Evolutionary conservation across 2,113 vertebrate species (phyloP), one percentile per base, ranked within the genome.

Genomic region (Echinops telfairi): DNA sequence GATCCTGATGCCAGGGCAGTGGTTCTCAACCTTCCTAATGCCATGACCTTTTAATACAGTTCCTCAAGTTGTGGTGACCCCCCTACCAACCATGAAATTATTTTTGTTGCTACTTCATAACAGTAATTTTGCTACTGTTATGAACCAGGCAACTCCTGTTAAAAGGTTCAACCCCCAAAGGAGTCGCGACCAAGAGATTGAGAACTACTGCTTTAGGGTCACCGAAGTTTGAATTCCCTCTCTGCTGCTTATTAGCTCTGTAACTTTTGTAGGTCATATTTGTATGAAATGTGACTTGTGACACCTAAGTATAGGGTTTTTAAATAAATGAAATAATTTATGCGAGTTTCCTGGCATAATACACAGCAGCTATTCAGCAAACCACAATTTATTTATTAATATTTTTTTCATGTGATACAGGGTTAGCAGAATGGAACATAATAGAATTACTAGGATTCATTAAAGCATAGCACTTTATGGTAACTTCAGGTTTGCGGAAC

Each of bases 401-500:
- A 89, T 83, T 80, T 77, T 94, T 64, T 91, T 83, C 19, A 85
- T 57, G 29, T 88, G 43, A 73, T 89, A 43, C 16, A 66, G 43
- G 22, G 47, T 87, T 91, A 88, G 27, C 38, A 78, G 78, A 86
- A 64, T 89, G 6, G 94, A 85, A 53, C 53, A 82, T 87, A 23
- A 57, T 87, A 70, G 71, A 92, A 86, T 88, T 84, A 92, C 73
- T 78, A 84, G 7, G 23, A 79, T 60, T 93, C 36, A 77, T 43
- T 96, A 11, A 96, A 92, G 16, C 77, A 64, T 78, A 36, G 14
- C 4, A 40, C 33, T 95, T 47, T 97, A 29, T 95, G 71, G 94
- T 93, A 98, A 97, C 98, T 97, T 98, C 98, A 97, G 98, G 98
- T 89, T 99, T 98, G 98, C 98, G 98, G 94, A 98, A 98, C 88